These are phyloP conservation scores for Trachops cirrhosus DNA, from an alignment of 2,797 vertebrate genomes.

Conservation along the genomic window DNA sequence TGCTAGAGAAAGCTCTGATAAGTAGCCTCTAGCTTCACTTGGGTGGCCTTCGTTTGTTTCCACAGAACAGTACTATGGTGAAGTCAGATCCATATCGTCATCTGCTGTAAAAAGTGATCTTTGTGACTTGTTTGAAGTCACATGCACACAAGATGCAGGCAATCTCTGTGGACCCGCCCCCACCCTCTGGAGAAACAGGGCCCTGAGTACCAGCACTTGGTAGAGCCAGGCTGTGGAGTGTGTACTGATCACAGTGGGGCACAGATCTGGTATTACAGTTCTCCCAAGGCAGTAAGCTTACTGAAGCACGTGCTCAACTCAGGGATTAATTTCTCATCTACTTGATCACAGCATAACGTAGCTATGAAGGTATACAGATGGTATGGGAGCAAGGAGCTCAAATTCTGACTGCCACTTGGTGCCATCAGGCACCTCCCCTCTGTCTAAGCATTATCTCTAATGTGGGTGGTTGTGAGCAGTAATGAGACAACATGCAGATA, in stretches of 20 bases:
- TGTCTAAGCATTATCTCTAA: background rate
- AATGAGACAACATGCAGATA: background rate
- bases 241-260: background rate
- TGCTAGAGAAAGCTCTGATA: background rate
- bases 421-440: background rate
- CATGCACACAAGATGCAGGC: background rate
- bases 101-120: background rate
- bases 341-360: constrained; percentile 10
- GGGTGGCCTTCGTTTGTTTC: background rate
- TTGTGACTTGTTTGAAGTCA: background rate
- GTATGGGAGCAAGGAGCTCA: background rate
- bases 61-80: background rate
- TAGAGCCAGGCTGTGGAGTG: background rate
- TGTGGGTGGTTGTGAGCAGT: background rate
- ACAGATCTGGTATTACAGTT: background rate
- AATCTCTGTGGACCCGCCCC: background rate
- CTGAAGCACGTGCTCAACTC: background rate
- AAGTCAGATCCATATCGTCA: background rate
- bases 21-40: background rate
- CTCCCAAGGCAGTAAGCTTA: background rate
- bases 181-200: background rate
- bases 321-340: constrained; percentile 37
- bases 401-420: background rate
- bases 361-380: background rate
- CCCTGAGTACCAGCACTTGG: background rate